Evolutionary conservation across 1,140 invertebrate species (phyloP), one percentile per base, ranked within the genome.

Genomic region (Gonatopus flavifemur): DNA sequence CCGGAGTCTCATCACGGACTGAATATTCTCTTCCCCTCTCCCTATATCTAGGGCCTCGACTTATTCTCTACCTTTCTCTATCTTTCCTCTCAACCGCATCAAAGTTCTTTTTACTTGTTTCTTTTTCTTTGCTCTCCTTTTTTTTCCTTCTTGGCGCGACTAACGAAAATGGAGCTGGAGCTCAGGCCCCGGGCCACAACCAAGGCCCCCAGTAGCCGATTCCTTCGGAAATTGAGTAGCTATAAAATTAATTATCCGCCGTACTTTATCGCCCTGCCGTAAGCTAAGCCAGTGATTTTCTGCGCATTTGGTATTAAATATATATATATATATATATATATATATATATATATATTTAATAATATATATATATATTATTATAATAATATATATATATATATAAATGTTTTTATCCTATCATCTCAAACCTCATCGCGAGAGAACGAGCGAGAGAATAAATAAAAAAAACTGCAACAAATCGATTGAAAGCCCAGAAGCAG

Each of bases 181-280:
- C n/a, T n/a, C n/a, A n/a, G n/a, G n/a, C n/a, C n/a, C n/a, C n/a
- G n/a, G n/a, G n/a, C n/a, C n/a, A n/a, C n/a, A n/a, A n/a, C 36
- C 42, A 57, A 39, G 60, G 57, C 56, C 54, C 58, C 65, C 74
- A 69, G 75, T 77, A 77, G 75, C 71, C 66, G 70, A 74, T 76
- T 74, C 72, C 67, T 63, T 70, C 66, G 71, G 69, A 75, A 78
- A 78, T 78, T 78, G 76, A 78, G 67, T 73, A 74, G 73, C 74
- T 74, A 78, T 77, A 77, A 78, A 78, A 78, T 78, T 78, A 78
- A 78, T 78, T 78, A 78, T 76, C 72, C 64, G 57, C 56, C 66
- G 66, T 75, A 66, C 70, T 74, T 77, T 74, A 76, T 73, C 70
- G 67, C 64, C 48, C 44, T 10, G 24, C 39, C 1, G 8, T 3